phyloP scores from a whole-genome alignment of 2,797 vertebrate genomes.

The Podarcis siculus region DNA sequence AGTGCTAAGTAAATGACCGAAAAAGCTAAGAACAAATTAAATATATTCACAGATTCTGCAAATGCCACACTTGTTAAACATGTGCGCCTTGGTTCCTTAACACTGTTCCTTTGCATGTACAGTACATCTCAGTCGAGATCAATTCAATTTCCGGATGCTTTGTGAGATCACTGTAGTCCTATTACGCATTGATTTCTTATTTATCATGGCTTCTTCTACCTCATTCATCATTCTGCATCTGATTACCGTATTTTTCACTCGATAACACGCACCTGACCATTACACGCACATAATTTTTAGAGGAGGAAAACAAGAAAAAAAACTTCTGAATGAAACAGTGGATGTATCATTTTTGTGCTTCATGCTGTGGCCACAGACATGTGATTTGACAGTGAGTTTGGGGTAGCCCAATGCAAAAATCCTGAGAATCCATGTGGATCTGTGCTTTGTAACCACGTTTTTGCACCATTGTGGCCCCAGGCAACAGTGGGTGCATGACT shows the following conservation, averaged over 20 bases:
- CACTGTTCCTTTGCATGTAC: not conserved
- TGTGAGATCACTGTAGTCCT: not conserved
- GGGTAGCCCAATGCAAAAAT: too few species aligned
- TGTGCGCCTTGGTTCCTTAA: not conserved
- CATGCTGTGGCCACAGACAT: too few species aligned
- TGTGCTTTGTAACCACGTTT: too few species aligned
- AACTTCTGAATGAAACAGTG: too few species aligned
- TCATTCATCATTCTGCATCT: not conserved
- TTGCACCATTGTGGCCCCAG: too few species aligned
- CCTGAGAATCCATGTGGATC: too few species aligned
- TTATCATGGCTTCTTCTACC: not conserved
- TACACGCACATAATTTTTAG: too few species aligned
- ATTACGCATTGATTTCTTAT: not conserved
- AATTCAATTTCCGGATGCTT: not conserved
- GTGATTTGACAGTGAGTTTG: too few species aligned
- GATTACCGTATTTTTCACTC: not conserved
- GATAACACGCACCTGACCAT: too few species aligned
- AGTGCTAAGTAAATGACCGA: not conserved
- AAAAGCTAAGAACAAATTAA: not conserved
- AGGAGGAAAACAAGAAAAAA: too few species aligned
- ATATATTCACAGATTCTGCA: not conserved
- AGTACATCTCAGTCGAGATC: not conserved
- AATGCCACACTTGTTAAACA: not conserved
- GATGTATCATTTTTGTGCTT: too few species aligned
- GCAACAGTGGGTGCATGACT: too few species aligned